Base-by-base conservation (phyloP, 2,797 vertebrate species). In the Paratrypauchen microcephalus region DNA sequence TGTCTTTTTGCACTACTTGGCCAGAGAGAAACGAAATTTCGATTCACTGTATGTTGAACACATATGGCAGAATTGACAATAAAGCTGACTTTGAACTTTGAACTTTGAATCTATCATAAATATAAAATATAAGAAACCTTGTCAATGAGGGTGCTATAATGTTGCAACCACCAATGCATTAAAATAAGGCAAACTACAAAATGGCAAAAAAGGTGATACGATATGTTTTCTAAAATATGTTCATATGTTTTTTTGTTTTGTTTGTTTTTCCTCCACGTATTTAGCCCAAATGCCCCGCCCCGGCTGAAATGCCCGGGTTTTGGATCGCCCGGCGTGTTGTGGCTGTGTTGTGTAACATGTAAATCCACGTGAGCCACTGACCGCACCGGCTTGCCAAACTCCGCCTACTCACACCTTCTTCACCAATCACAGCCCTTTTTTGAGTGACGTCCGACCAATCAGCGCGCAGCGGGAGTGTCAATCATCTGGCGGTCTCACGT, bases 321-420 rank as follows among this genome's bases (percentile, higher is more conserved):
- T 58, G 6, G 4, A 6, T 4, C 2, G 61, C 56, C 0, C 0
- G 6, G 28, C n/a, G 71, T 83, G 79, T 81, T 78, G 77, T 81
- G 65, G 2, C 3, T 66, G 56, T 70, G 77, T 93, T 93, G 76
- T 1, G 76, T 93, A 93, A 94, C 90, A 84, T 88, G 88, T 79
- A 12, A 2, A 30, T 84, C 83, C 92, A 94, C 91, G 92, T 94
- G 93, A 92, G 83, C 19, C 36, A 18, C 13, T 19, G 63, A 66
- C 56, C 69, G 50, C 52, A 8, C 16, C 3, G 8, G 59, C 0
- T 7, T 6, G 1, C 7, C 9, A 9, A 1, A 19, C 6, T 36
- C 69, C 81, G 50, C 88, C 87, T 57, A 71, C 24, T 13, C 0
- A 0, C 0, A 2, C 0, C 0, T 0, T 2, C 0, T 6, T 1